These are phyloP conservation scores for Triplophysa siluroides DNA, from an alignment of 2,113 vertebrate genomes.

Conservation along the genomic window DNA sequence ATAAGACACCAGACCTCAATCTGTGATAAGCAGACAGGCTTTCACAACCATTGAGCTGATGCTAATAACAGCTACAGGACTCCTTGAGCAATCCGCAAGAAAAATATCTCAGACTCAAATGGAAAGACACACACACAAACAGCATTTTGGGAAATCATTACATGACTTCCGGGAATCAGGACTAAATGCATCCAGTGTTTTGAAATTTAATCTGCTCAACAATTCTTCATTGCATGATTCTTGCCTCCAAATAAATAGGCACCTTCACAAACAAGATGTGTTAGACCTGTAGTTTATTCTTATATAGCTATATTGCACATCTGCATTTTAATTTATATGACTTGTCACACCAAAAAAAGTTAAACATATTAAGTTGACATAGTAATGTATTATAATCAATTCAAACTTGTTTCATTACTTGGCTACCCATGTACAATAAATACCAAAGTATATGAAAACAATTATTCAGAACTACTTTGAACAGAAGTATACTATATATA, in stretches of 20 bases:
- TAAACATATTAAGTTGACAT: too few species aligned
- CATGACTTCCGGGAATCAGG: conserved; percentile 16
- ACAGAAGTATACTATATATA: too few species aligned
- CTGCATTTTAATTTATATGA: too few species aligned
- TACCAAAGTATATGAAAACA: too few species aligned
- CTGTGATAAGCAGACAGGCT: background rate
- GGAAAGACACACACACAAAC: conserved; percentile 6
- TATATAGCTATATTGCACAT: too few species aligned
- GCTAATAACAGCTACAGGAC: conserved; percentile 49
- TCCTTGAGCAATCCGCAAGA: conserved; percentile 49
- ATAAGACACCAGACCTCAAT: conserved; percentile 27
- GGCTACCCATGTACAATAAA: too few species aligned
- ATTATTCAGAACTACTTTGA: too few species aligned
- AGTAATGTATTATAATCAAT: too few species aligned
- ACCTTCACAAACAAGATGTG: background rate
- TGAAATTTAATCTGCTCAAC: conserved; percentile 2
- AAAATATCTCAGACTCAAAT: conserved; percentile 47
- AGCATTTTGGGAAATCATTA: conserved; percentile 13
- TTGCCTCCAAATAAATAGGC: background rate
- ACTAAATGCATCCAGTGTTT: conserved; percentile 6
- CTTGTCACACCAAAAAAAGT: too few species aligned
- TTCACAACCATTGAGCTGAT: conserved; percentile 8
- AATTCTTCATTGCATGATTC: background rate
- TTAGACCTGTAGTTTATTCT: background rate
- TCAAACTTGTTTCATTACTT: too few species aligned